phyloP scores from a whole-genome alignment of 2,888 invertebrate genomes.

The Agriotes lineatus region DNA sequence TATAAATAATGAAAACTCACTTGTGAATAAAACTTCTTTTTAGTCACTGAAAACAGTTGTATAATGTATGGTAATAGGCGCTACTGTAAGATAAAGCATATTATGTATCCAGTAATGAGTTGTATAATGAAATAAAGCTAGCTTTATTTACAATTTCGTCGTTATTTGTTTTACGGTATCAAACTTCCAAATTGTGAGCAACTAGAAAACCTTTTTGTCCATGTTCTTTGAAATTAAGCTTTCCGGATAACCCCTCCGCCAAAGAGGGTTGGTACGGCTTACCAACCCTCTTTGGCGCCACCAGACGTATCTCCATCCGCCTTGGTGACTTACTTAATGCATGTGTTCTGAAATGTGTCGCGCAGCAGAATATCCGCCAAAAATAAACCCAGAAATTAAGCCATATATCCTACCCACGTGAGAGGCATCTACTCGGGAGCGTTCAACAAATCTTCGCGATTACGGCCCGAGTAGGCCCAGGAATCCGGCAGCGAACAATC shows the following conservation, averaged over 20 bases:
- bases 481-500: background rate
- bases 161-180: no score
- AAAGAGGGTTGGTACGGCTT: background rate
- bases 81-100: no score
- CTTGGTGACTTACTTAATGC: slow-evolving; percentile 19
- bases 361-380: slow-evolving; percentile 18
- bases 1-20: no score
- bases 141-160: no score
- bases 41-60: no score
- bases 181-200: no score
- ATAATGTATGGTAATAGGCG: no score
- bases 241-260: background rate
- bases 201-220: no score
- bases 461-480: background rate
- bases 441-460: slow-evolving; percentile 10
- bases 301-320: background rate
- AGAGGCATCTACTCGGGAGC: background rate
- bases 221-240: no score
- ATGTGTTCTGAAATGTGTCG: slow-evolving; percentile 9
- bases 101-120: no score
- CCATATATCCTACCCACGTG: slow-evolving; percentile 14
- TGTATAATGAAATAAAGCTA: no score
- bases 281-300: slow-evolving; percentile 7
- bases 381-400: slow-evolving; percentile 33
- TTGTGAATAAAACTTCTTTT: no score